Evolutionary conservation across 2,113 vertebrate species (phyloP).

Genomic region (Hystrix cristata): DNA sequence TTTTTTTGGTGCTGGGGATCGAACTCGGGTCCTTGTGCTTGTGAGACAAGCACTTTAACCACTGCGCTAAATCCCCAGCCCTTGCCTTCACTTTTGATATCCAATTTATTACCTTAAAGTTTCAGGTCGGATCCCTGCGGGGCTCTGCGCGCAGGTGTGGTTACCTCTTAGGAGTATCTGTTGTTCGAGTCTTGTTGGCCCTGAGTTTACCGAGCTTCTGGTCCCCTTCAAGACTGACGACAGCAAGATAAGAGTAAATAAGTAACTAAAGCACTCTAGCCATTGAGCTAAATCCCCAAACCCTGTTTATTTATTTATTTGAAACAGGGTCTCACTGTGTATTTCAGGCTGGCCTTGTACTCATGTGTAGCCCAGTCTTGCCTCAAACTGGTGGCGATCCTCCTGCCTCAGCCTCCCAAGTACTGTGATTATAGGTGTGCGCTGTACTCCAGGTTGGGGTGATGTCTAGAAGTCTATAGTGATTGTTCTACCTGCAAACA

Average conservation of each 20-base stretch:
- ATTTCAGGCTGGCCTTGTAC: background rate
- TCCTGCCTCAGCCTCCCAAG: background rate
- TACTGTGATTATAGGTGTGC: background rate
- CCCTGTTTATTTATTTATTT: no score
- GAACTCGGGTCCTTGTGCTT: no score
- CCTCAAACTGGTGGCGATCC: background rate
- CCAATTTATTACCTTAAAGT: no score
- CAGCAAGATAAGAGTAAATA: background rate
- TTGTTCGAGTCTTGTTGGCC: background rate
- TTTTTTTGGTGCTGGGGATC: no score
- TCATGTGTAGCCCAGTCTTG: background rate
- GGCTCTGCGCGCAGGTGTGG: background rate
- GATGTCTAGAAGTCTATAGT: background rate
- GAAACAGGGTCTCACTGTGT: background rate
- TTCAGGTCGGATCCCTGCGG: no score
- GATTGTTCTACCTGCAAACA: background rate
- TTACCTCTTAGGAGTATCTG: background rate
- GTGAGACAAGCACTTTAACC: no score
- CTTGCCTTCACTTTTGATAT: no score
- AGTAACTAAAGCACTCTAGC: no score
- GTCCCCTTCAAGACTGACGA: background rate
- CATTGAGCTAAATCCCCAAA: no score
- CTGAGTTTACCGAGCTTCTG: background rate
- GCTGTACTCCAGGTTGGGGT: background rate
- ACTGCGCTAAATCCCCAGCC: no score